phyloP scores from a whole-genome alignment of 2,888 invertebrate genomes.

The Subacronicta megacephala region DNA sequence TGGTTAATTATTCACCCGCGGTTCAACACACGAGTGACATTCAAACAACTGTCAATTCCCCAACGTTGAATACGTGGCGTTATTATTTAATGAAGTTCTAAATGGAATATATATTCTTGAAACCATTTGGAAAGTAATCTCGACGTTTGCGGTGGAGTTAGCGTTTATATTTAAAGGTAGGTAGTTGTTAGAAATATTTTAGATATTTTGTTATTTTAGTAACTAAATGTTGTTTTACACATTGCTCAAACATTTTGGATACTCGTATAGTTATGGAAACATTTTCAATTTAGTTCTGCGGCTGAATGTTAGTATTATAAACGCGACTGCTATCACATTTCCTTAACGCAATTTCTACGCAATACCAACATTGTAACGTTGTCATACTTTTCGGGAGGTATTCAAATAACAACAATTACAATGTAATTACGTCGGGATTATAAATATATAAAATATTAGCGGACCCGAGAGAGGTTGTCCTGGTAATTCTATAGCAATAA shows the following conservation, averaged over 20 bases:
- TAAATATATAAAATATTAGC: too few species aligned
- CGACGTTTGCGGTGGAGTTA: constrained; percentile 12
- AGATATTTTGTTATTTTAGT: constrained; percentile 4
- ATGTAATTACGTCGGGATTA: constrained; percentile 34
- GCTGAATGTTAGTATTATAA: too few species aligned
- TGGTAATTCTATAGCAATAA: too few species aligned
- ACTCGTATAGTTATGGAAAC: too few species aligned
- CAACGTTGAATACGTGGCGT: constrained; percentile 40
- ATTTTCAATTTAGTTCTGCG: too few species aligned
- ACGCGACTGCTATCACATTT: too few species aligned
- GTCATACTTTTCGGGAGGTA: too few species aligned
- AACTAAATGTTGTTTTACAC: constrained; percentile 12
- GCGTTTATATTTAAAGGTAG: constrained; percentile 17
- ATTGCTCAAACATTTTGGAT: too few species aligned
- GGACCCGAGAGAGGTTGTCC: too few species aligned
- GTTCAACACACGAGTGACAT: constrained; percentile 52
- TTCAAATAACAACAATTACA: constrained; percentile 21
- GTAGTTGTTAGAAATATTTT: constrained; percentile 12
- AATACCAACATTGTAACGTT: too few species aligned
- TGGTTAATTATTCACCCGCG: constrained; percentile 48
- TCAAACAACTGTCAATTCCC: constrained; percentile 44
- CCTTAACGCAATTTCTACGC: too few species aligned
- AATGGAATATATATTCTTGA: constrained; percentile 41
- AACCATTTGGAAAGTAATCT: constrained; percentile 41
- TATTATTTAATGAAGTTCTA: constrained; percentile 52